phyloP scores from a whole-genome alignment of 2,113 vertebrate species.

The Muntiacus reevesi region DNA sequence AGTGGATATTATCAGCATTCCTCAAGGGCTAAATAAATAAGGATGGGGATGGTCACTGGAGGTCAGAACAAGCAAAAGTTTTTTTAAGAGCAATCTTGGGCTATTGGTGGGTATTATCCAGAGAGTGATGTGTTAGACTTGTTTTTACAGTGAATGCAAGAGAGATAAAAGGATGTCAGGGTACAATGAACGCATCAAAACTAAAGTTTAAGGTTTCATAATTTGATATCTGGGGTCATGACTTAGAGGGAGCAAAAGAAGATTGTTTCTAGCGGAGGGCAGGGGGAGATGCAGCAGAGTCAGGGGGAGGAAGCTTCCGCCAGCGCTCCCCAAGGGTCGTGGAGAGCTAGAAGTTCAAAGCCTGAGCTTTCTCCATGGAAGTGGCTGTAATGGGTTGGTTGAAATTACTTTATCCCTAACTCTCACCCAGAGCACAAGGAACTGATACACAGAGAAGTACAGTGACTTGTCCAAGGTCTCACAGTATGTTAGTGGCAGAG shows the following conservation, averaged over 20 bases:
- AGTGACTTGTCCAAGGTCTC: neutral
- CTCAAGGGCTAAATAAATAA: neutral
- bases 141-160: neutral
- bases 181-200: neutral
- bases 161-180: neutral
- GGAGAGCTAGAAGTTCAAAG: neutral
- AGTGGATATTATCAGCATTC: neutral
- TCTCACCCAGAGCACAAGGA: neutral
- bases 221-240: neutral
- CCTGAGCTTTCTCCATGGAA: neutral
- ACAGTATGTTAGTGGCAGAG: neutral
- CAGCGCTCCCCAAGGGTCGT: rapidly evolving
- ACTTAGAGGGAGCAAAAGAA: neutral
- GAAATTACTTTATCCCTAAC: neutral
- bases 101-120: neutral
- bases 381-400: neutral
- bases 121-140: neutral
- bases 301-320: neutral
- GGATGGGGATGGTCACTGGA: neutral
- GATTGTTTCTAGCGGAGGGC: too few species aligned
- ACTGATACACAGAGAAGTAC: neutral
- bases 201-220: neutral
- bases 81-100: neutral
- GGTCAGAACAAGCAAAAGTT: neutral
- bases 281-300: neutral